Percentiles rank a stretch among this genome's conserved stretches.
phyloP scores from a whole-genome alignment of 2,113 vertebrate species.

The Eulemur rufifrons region DNA sequence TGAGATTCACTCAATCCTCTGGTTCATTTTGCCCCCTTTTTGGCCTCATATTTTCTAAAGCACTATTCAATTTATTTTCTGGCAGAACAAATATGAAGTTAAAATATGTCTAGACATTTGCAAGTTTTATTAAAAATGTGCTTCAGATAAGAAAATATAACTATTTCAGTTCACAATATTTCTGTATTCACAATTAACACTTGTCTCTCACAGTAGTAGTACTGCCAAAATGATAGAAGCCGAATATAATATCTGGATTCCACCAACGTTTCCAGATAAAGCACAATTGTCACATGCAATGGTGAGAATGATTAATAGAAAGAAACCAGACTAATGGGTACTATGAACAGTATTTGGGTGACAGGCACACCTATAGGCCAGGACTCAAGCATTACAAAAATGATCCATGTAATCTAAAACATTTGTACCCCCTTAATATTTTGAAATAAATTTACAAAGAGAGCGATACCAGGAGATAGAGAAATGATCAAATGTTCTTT shows the following conservation, averaged over 20 bases:
- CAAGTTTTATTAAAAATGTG: not conserved
- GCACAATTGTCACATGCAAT: not conserved
- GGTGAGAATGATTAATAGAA: not conserved
- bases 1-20: not conserved
- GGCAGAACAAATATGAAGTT: not conserved
- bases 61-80: not conserved
- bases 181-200: not conserved
- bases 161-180: not conserved
- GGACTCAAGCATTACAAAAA: no score
- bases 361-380: no score
- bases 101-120: not conserved
- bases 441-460: no score
- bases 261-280: not conserved
- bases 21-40: not conserved
- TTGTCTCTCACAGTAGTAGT: not conserved
- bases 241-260: not conserved
- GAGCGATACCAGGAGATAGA: not conserved
- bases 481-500: not conserved
- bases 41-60: slow-evolving; percentile 35
- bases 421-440: no score
- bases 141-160: not conserved
- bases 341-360: no score
- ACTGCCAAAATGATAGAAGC: not conserved
- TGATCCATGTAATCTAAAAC: no score
- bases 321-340: not conserved